Evolutionary conservation across 2,113 vertebrate genomes (phyloP), one percentile per base, ranked within the genome.

Genomic region (Oenanthe melanoleuca): DNA sequence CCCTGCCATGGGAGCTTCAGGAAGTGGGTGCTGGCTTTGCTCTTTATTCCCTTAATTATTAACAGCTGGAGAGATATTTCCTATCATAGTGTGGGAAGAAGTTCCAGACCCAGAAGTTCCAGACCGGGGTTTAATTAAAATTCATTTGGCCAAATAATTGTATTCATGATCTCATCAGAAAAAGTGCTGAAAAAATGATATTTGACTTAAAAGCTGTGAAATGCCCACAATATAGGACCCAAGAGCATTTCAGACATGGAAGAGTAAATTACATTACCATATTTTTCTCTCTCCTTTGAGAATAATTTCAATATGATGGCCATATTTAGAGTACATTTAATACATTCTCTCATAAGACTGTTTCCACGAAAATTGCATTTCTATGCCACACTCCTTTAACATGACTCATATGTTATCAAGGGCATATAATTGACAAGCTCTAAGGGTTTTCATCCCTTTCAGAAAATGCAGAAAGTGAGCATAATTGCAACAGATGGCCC

Each of bases 21-120:
- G 80, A 96, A 96, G 88, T 67, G 92, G 78, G 59, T 83, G 47
- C 89, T 90, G 81, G 34, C 11, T 86, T 96, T 95, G 20, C 86
- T 79, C 93, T 95, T 94, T 91, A 96, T 86, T 93, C 90, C 90
- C 65, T 92, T 91, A 96, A 97, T 93, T 84, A 77, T 86, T 92
- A 94, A 92, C 95, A 96, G 94, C 96, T 97, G 94, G 93, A 90
- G 88, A 61, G 53, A 22, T 7, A 80, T 65, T 96, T 94, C 77
- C 60, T 96, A 67, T 56, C 0, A 0, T 64, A 86, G 72, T 88
- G 93, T 97, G 92, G 86, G 93, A 96, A 96, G 80, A 81, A 61
- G 61, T 90, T 95, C 24, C 90, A 96, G 67, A 67, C n/a, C 23
- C n/a, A 93, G 67, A 80, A 70, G 59, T 92, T 94, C 28, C 89